Evolutionary conservation across 2,888 invertebrate genomes (phyloP).

Genomic region (Dendrolimus pini): DNA sequence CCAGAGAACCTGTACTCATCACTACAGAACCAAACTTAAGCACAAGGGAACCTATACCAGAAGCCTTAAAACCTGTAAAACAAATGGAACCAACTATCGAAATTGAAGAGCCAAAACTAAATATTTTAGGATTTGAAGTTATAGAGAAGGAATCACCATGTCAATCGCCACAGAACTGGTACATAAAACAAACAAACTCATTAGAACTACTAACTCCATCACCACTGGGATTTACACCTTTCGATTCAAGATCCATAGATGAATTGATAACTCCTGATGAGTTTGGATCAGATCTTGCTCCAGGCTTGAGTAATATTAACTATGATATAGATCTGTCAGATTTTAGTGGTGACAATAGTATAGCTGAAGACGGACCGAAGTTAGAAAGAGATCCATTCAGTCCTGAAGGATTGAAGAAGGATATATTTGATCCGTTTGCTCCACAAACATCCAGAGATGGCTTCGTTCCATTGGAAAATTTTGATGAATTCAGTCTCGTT

Average conservation of each 20-base stretch:
- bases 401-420: constrained; percentile 59
- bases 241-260: constrained; percentile 77
- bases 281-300: constrained; percentile 63
- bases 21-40: not conserved
- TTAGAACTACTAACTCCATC: constrained; percentile 78
- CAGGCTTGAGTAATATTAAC: constrained; percentile 82
- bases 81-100: constrained; percentile 12
- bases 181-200: constrained; percentile 50
- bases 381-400: constrained; percentile 74
- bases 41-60: not conserved
- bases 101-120: constrained; percentile 34
- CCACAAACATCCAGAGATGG: constrained; percentile 46
- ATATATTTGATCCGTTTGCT: constrained; percentile 67
- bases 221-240: constrained; percentile 71
- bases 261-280: constrained; percentile 79
- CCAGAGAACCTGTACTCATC: not conserved
- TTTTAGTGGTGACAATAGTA: constrained; percentile 83
- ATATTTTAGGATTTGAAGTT: constrained; percentile 48
- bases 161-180: constrained; percentile 47
- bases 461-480: constrained; percentile 40
- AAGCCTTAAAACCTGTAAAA: constrained; percentile 1
- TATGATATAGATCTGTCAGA: constrained; percentile 87
- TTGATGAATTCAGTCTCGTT: constrained; percentile 52
- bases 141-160: constrained; percentile 48
- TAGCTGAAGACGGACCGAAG: constrained; percentile 72